Base-by-base conservation (phyloP, 2,888 invertebrate genomes). In the Gandaritis pyraliata region DNA sequence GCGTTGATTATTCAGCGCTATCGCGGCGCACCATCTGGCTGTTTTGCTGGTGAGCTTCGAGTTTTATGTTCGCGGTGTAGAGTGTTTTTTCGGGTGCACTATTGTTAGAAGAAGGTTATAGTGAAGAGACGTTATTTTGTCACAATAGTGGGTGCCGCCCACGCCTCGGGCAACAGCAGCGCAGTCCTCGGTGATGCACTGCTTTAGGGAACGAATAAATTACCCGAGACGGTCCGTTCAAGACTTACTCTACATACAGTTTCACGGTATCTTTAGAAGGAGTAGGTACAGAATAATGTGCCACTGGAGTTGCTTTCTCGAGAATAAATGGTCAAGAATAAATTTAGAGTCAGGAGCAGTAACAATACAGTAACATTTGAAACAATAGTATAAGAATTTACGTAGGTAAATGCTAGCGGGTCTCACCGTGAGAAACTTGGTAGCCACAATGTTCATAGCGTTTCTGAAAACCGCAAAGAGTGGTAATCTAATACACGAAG, bases 1-100 rank as follows among this genome's bases (percentile, higher is more conserved):
- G 89, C 89, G 91, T 91, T 92, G 92, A 91, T 92, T 92, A 92
- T 92, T 90, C 90, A 88, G 87, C 86, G 86, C 83, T 90, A 91
- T 91, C 90, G 78, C 76, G 72, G 75, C 76, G 81, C 81, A 85
- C 86, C 92, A 91, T 92, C 92, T 92, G 90, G 77, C 66, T 61
- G 63, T 68, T 54, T 68, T 66, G 69, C 64, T 61, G 53, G 63
- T 38, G 70, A 70, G 74, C 83, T 80, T 81, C 69, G 71, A 74
- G 73, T 82, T 80, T 83, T 76, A 72, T 60, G 33, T 57, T 49
- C 51, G 66, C 56, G 69, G 69, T 72, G 81, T 89, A 90, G 79
- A 78, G 85, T 72, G 70, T 74, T 71, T 80, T 86, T 86, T 86
- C 68, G 81, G 71, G 65, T 74, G 76, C 71, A 72, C 50, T 61